Evolutionary conservation across 2,797 vertebrate species (phyloP).

Genomic region (Ptychobarbus kaznakovi): DNA sequence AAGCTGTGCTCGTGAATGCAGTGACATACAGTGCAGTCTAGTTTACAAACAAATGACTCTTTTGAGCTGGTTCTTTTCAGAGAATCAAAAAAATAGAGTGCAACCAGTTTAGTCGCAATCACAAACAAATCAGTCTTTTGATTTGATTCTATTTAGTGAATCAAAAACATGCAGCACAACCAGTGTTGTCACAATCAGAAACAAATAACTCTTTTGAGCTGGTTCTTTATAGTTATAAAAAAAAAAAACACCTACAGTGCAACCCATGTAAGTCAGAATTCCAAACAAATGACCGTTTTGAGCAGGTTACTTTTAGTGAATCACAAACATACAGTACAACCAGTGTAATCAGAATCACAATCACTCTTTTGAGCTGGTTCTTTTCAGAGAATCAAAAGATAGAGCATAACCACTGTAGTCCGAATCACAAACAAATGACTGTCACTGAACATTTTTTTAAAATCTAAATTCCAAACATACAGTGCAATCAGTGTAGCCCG

Average conservation of each 20-base stretch:
- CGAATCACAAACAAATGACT: too few relatives aligned
- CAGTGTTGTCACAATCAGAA: too few relatives aligned
- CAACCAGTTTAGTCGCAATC: neutral
- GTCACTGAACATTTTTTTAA: too few relatives aligned
- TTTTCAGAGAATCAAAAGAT: too few relatives aligned
- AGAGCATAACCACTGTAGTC: too few relatives aligned
- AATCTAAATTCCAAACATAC: too few relatives aligned
- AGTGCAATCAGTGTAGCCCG: neutral
- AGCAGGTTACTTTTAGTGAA: neutral
- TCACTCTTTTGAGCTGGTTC: too few relatives aligned
- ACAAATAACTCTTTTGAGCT: neutral
- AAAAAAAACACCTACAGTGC: neutral
- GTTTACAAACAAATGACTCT: too few relatives aligned
- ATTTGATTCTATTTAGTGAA: neutral
- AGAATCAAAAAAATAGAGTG: too few relatives aligned
- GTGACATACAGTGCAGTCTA: neutral
- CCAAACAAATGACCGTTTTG: neutral
- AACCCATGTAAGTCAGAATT: neutral
- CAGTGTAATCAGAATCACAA: neutral
- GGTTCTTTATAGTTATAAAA: neutral
- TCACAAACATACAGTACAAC: neutral
- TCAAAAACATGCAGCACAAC: neutral
- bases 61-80: too few relatives aligned
- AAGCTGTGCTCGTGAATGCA: neutral
- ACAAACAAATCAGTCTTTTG: neutral